Evolutionary conservation across 1,140 invertebrate species (phyloP), one percentile per base, ranked within the genome.

Genomic region (Brachionus koreanus): DNA sequence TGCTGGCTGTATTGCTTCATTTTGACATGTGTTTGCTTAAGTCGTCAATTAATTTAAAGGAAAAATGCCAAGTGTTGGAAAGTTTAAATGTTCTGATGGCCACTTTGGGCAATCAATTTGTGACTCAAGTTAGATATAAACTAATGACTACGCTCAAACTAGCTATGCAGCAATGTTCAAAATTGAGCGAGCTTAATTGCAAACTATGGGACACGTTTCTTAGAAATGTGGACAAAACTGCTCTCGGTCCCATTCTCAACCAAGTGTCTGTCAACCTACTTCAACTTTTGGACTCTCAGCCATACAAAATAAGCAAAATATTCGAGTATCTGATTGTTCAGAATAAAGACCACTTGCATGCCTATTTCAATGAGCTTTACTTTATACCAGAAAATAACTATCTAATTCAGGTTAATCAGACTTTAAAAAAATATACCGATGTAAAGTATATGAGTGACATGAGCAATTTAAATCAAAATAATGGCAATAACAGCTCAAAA

Each of bases 301-400:
- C 76, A 23, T 79, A 79, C 25, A 79, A 79, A 79, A 65, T 79
- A 57, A 79, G 61, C 76, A 79, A 79, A 65, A 79, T 79, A 61
- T 79, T 79, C 42, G 76, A 79, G 23, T 79, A 79, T 79, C 35
- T 79, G 7, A 79, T 79, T 5, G 57, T 79, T 23, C 49, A 79
- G 13, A 79, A 79, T 63, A 57, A 65, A 37, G 76, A 79, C 16
- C 76, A 79, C 43, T 79, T 79, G 39, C 29, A 61, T 16, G n/a
- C 49, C 6, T 79, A 61, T 65, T 79, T 79, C 19, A 61, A 37
- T 65, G 76, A 79, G 33, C 49, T 79, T 42, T 79, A 79, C 13
- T 79, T 79, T 79, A 79, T 79, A 39, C 76, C 76, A 0, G 76
- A 79, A 42, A 57, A 79, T 43, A 57, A 57, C 19, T 79, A 37